These are phyloP conservation scores for Chrysopilus asiliformis DNA, from an alignment of 2,888 invertebrate species.

Conservation along the genomic window DNA sequence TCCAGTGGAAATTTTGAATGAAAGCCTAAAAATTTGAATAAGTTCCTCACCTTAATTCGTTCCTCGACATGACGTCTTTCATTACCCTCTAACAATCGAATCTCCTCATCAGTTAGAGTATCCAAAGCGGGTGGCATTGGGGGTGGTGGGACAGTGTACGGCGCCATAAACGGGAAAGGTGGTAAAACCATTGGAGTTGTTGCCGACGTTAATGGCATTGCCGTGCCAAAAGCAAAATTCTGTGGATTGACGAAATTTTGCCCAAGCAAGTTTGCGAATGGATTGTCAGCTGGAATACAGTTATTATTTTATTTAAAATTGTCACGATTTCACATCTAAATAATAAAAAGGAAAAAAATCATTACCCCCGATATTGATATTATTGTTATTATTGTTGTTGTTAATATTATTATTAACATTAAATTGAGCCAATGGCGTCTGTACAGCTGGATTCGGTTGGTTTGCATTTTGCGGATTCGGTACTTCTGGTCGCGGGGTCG, in stretches of 20 bases:
- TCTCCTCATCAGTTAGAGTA: slow-evolving; percentile 66
- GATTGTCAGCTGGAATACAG: slow-evolving; percentile 19
- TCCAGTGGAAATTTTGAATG: not conserved
- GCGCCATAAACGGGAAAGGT: slow-evolving; percentile 45
- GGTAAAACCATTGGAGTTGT: slow-evolving; percentile 37
- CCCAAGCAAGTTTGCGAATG: slow-evolving; percentile 17
- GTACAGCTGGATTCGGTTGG: slow-evolving; percentile 9
- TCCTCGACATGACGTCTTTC: slow-evolving; percentile 82
- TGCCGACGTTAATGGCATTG: slow-evolving; percentile 19
- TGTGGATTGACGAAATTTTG: slow-evolving; percentile 13
- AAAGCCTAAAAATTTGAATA: not conserved
- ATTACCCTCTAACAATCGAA: slow-evolving; percentile 77
- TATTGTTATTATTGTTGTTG: slow-evolving; percentile 14
- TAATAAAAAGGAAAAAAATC: too few species aligned
- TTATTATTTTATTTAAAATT: too few species aligned
- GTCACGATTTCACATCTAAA: too few species aligned
- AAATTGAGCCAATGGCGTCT: slow-evolving; percentile 12
- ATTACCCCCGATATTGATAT: slow-evolving; percentile 9
- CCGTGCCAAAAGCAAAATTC: slow-evolving; percentile 18
- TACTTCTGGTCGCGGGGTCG: slow-evolving; percentile 26
- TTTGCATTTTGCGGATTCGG: slow-evolving; percentile 17
- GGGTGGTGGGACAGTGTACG: slow-evolving; percentile 48
- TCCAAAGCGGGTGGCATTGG: slow-evolving; percentile 63
- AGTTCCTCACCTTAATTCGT: slow-evolving; percentile 52
- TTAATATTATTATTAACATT: slow-evolving; percentile 9